Conservation (phyloP, 2,797 vertebrate species). For the Falco naumanni region DNA sequence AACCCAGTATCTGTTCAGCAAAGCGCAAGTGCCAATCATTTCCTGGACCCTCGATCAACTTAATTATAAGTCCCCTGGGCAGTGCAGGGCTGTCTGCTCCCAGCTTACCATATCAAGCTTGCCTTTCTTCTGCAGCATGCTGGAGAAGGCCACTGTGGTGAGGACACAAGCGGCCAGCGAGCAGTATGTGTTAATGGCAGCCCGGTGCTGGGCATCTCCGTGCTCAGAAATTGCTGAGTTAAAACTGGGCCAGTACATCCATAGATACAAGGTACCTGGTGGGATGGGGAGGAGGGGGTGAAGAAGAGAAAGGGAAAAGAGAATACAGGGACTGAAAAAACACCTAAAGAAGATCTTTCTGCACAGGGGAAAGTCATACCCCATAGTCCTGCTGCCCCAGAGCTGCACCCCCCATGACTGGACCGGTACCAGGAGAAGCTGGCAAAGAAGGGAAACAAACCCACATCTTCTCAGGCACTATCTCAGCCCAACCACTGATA, state of each 20-base stretch:
- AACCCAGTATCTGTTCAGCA: not conserved
- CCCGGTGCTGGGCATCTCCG: constrained; percentile 91
- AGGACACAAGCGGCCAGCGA: constrained; percentile 87
- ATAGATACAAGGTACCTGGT: constrained; percentile 94
- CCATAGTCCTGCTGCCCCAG: fast-evolving
- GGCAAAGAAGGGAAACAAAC: not conserved
- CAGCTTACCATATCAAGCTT: constrained; percentile 93
- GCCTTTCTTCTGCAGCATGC: constrained; percentile 86
- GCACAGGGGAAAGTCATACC: not conserved
- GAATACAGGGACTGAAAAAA: not conserved
- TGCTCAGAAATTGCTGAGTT: constrained; percentile 90
- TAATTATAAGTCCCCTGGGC: not conserved
- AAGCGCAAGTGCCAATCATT: fast-evolving
- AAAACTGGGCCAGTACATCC: constrained; percentile 99
- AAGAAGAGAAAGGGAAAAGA: not conserved
- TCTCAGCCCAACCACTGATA: not conserved
- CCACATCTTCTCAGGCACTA: not conserved
- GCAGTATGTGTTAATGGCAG: constrained; percentile 93
- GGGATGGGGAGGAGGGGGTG: not conserved
- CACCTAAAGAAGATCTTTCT: not conserved
- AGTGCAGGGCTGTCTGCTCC: not conserved
- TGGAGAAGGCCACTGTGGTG: constrained; percentile 89
- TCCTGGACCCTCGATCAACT: not conserved
- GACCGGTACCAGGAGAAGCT: not conserved
- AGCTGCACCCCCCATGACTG: fast-evolving